Evolutionary conservation across 2,113 vertebrate species (phyloP), one percentile per base, ranked within the genome.

Genomic region (Lophotis ruficrista): DNA sequence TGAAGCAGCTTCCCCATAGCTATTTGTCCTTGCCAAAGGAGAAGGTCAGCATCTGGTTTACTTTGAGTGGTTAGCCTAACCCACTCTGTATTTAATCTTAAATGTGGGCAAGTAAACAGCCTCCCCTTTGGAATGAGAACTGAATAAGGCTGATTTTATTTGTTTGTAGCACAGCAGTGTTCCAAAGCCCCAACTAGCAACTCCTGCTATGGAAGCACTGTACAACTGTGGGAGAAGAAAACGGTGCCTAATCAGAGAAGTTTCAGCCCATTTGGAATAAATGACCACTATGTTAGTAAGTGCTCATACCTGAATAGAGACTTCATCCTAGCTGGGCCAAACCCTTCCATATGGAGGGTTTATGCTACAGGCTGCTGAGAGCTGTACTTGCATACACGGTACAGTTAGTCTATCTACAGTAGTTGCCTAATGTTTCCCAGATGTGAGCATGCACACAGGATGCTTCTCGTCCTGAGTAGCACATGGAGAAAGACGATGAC

Each of bases 321-420:
- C 22, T 57, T 73, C 18, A 12, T n/a, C n/a, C 51, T 50, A 7
- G 37, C 41, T 62, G 22, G 73, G 72, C 41, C 31, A n/a, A 33
- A 1, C 38, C 43, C 33, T 86, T 56, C 33, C 24, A n/a, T 54
- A 7, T 20, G 35, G 57, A 92, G 43, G 48, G 47, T 28, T 50
- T 15, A 3, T 35, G 9, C 17, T 64, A 3, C 12, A 17, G 54
- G 33, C 48, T 87, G 6, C 4, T 21, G 61, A 37, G 71, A 65
- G 28, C 83, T 83, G 35, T 50, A 3, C 43, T 3, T 58, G 51
- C 14, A 5, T 17, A 3, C 4, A 1, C 22, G 2, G 14, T 41
- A 41, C 61, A 14, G 31, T 31, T 1, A 0, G 6, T 58, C 43
- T 41, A 0, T 48, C 50, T 21, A 2, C 14, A 41, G 50, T 19